Evolutionary conservation across 2,888 invertebrate genomes (phyloP).

Genomic region (Microctonus brassicae): DNA sequence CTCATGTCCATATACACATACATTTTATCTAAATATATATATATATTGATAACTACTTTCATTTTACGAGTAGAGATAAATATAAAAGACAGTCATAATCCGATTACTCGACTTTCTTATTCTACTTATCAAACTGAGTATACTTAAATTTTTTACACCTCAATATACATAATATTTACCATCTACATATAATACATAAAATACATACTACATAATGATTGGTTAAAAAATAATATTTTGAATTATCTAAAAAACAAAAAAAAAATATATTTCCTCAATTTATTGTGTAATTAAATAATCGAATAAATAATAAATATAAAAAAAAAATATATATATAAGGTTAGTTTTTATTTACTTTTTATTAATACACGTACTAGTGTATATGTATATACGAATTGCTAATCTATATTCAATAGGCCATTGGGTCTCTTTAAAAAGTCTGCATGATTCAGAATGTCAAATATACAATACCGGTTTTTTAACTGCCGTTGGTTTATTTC

Average conservation of each 20-base stretch:
- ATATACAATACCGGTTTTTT: neutral
- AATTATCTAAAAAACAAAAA: no score
- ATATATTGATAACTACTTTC: neutral
- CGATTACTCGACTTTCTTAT: conserved; percentile 24
- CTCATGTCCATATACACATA: neutral
- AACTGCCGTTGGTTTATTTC: neutral
- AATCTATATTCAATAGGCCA: neutral
- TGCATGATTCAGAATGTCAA: neutral
- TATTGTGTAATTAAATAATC: no score
- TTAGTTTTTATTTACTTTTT: no score
- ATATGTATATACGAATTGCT: neutral
- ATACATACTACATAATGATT: neutral
- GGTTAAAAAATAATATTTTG: neutral
- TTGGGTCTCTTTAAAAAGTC: neutral
- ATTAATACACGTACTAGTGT: no score
- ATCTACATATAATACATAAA: neutral
- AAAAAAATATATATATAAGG: no score
- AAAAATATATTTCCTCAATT: no score
- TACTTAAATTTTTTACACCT: no score
- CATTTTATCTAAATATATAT: neutral
- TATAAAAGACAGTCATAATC: conserved; percentile 21
- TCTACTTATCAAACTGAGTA: no score
- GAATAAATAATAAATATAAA: no score
- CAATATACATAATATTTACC: no score
- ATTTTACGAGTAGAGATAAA: neutral